phyloP scores from a whole-genome alignment of 2,113 vertebrate species.

The Cephalopholis sonnerati region DNA sequence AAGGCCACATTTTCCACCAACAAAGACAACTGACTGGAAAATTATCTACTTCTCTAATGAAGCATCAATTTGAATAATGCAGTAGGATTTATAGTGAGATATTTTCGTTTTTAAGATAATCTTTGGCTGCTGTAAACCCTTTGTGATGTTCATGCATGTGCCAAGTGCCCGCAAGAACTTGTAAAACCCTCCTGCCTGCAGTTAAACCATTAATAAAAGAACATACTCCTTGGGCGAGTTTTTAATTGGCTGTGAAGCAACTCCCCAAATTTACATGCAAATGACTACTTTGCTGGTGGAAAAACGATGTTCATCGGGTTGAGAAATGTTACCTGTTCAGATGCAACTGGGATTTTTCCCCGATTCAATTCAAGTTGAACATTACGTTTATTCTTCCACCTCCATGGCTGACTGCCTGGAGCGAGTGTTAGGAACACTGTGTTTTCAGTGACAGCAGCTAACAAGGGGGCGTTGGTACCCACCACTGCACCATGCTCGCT shows the following conservation, averaged over 20 bases:
- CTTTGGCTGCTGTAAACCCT: conserved; percentile 17
- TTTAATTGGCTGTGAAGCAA: conserved; percentile 76
- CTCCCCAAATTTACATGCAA: conserved; percentile 77
- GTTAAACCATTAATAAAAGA: conserved; percentile 76
- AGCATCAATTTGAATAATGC: conserved; percentile 23
- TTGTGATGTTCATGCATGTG: neutral
- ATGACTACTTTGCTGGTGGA: conserved; percentile 49
- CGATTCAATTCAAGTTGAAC: conserved; percentile 25
- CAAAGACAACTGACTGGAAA: neutral
- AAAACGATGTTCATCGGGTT: conserved; percentile 25
- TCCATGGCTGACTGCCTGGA: conserved; percentile 49
- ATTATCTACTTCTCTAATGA: neutral
- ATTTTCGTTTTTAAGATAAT: conserved; percentile 2
- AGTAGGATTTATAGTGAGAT: neutral
- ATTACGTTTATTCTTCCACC: neutral
- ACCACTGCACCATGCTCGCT: neutral
- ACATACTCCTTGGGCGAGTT: conserved; percentile 70
- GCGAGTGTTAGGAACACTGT: conserved; percentile 44
- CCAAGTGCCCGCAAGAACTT: conserved; percentile 23
- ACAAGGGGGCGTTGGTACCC: conserved; percentile 45
- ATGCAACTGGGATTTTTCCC: conserved; percentile 16
- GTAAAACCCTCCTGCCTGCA: conserved; percentile 43
- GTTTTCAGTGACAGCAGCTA: conserved; percentile 65
- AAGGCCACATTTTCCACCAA: neutral
- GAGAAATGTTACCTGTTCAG: conserved; percentile 55